These are phyloP conservation scores for Phrixothrix hirtus DNA, from an alignment of 2,888 invertebrate species.

Conservation along the genomic window DNA sequence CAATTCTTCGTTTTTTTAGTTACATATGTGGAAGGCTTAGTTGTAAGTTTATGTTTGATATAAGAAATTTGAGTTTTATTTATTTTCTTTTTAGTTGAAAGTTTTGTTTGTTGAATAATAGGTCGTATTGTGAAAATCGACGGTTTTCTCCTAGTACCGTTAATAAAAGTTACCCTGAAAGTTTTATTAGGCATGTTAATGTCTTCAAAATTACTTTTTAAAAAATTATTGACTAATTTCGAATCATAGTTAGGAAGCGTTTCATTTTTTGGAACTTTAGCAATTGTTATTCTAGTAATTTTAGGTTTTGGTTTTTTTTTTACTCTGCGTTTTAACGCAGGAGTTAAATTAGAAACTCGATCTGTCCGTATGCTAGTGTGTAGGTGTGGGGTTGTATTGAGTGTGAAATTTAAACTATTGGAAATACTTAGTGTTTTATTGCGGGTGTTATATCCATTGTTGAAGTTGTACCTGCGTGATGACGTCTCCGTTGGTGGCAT, in stretches of 20 bases:
- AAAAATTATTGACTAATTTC: slow-evolving; percentile 19
- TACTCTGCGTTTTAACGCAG: too few species aligned
- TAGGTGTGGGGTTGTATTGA: background rate
- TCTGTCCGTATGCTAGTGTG: too few species aligned
- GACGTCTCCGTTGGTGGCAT: slow-evolving; percentile 45
- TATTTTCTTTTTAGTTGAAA: slow-evolving; percentile 1
- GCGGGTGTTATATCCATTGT: slow-evolving; percentile 32
- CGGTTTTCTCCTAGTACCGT: slow-evolving; percentile 1
- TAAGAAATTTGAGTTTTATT: background rate
- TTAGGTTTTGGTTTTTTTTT: too few species aligned
- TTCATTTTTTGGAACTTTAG: slow-evolving; percentile 3
- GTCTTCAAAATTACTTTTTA: slow-evolving; percentile 23
- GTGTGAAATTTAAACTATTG: background rate
- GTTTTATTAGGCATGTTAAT: slow-evolving; percentile 29
- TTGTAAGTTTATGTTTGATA: slow-evolving; percentile 2
- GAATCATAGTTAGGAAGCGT: slow-evolving; percentile 4
- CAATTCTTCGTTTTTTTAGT: slow-evolving; percentile 21
- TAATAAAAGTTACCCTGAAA: slow-evolving; percentile 11
- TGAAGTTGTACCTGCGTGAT: slow-evolving; percentile 51
- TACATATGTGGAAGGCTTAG: background rate
- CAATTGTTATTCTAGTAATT: slow-evolving; percentile 1
- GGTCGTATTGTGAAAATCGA: background rate
- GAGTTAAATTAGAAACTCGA: too few species aligned
- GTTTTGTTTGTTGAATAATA: background rate
- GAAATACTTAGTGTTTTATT: slow-evolving; percentile 15